Conservation (phyloP, 2,888 invertebrate genomes). For the Harpagoxenus sublaevis region DNA sequence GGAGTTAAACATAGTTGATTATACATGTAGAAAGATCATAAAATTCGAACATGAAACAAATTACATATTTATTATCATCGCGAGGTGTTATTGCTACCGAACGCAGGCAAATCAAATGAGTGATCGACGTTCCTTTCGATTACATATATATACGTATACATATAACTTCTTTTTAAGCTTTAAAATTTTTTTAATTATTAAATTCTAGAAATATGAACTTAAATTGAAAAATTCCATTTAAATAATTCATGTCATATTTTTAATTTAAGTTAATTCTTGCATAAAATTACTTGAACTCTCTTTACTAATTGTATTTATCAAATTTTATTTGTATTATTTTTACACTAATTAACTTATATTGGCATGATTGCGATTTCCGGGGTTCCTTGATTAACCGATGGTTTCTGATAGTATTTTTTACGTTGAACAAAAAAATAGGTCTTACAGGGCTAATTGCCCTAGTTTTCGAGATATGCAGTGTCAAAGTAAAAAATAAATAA, state of each 20-base stretch:
- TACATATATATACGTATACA: not conserved
- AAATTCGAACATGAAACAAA: not conserved
- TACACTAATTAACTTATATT: not conserved
- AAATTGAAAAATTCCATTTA: not conserved
- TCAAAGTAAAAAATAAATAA: no score
- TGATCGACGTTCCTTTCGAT: not conserved
- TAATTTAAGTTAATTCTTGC: not conserved
- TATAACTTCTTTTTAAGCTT: not conserved
- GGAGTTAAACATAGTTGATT: slow-evolving; percentile 4
- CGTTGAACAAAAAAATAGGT: no score
- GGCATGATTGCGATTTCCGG: no score
- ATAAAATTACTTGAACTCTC: not conserved
- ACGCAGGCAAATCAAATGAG: not conserved
- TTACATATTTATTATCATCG: slow-evolving; percentile 2
- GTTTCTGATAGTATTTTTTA: no score
- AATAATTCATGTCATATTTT: not conserved
- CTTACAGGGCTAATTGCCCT: no score
- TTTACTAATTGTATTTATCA: not conserved
- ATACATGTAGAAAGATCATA: slow-evolving; percentile 10
- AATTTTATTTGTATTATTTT: not conserved
- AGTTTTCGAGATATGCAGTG: no score
- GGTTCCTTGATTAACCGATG: no score
- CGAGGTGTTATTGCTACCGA: not conserved
- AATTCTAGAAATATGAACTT: not conserved
- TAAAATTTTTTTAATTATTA: not conserved